Evolutionary conservation across 1,140 invertebrate genomes (phyloP), one percentile per base, ranked within the genome.

Genomic region (Panulirus ornatus): DNA sequence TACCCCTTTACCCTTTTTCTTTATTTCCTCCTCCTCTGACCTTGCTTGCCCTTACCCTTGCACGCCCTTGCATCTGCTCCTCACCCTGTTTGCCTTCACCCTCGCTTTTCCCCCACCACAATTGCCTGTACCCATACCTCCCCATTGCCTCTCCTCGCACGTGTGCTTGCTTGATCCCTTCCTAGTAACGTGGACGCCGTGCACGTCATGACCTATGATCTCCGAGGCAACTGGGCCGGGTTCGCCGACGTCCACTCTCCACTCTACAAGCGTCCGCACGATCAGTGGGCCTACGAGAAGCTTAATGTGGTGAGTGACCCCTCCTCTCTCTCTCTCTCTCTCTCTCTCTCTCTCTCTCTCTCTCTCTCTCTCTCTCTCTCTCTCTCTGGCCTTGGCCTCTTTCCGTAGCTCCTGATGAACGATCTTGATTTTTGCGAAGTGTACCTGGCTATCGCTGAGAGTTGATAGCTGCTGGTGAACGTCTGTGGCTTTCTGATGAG

Each of bases 191-290:
- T 96, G 3, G 94, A 95, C 91, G 94, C 93, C 66, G 93, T 95
- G 86, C 94, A 94, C 84, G 92, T 95, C 6, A 95, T 95, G 94
- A 94, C 94, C 0, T 95, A 94, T 86, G 95, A 95, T 90, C 92
- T 94, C 40, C 93, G 94, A 85, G 93, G 93, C 34, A 93, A 93
- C 42, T 93, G 93, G 89, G 94, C 94, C 19, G 92, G 91, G 44
- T 91, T 92, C 36, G 94, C 94, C 2, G 94, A 93, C 79, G 94
- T 95, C 84, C 94, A 95, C 81, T 92, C 94, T 1, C 95, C 95
- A 22, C 93, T 96, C 2, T 93, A 93, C 81, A 88, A 92, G 38
- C 86, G 93, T 81, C 91, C 90, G 27, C 92, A 88, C 63, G 92
- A 92, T 58, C 91, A 84, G 58, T 92, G 75, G 88, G 91, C 85